Base-by-base conservation (phyloP, 2,797 vertebrate genomes). In the Linurgus olivaceus region DNA sequence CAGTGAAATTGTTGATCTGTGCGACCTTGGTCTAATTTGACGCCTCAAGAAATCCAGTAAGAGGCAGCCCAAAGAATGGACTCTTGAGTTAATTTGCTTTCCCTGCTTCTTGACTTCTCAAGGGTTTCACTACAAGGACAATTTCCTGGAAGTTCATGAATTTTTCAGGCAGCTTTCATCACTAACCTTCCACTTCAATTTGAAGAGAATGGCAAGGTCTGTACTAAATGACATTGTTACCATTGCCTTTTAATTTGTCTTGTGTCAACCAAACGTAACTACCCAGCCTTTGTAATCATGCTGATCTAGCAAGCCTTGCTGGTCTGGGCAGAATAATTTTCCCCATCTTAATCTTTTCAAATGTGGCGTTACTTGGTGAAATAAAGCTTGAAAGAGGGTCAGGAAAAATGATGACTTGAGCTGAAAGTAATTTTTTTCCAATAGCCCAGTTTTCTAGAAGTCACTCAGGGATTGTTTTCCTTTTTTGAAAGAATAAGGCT, bases 151-250 rank as follows among this genome's bases (percentile, higher is more conserved):
- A 90, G 50, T 84, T 92, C 55, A 78, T 95, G 40, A 74, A 90
- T 88, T 94, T 96, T 96, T 94, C 71, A 94, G 80, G 17, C 29
- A 33, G 28, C 59, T 86, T 96, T 88, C 71, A 82, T 88, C 77
- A 54, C 63, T 86, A 86, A 93, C 74, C 83, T 94, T 95, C 93
- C 59, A 67, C 86, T 94, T 94, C 74, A 67, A 37, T 94, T 90
- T 94, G 35, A 78, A 85, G 67, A 67, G 48, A 92, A 62, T 33
- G 33, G 19, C 44, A 83, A 65, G 29, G 42, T 80, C 68, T 87
- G 29, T n/a, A 31, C 33, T 67, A 45, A 89, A 65, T 66, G 16
- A 16, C 18, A 14, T 37, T 85, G 88, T 71, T 87, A 44, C n/a
- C 55, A 14, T 44, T 70, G 31, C 35, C 17, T 75, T 90, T 93